Base-by-base conservation (phyloP, 2,888 invertebrate species). In the Perdita meconis region DNA sequence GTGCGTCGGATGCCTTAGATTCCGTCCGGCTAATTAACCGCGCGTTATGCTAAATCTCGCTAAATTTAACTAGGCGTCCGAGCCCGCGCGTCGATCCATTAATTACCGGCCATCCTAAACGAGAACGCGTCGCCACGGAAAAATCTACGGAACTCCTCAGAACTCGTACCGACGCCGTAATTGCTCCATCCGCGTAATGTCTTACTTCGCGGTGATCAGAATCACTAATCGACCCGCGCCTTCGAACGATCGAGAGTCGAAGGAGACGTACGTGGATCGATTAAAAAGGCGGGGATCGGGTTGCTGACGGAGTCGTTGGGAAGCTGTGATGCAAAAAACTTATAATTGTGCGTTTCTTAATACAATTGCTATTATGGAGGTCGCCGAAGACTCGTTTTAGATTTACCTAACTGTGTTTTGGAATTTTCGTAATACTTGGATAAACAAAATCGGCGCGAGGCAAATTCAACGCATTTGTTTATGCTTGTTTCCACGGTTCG, bases 21-120 rank as follows among this genome's bases (percentile, higher is more conserved):
- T 91, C 92, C 90, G 79, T 80, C 83, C 85, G 84, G 85, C 90
- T 92, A 92, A 92, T 92, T 92, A 92, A 91, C 91, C 89, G 87
- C 85, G 87, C 89, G 89, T 90, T 91, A 91, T 91, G 90, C 90
- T 89, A 90, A 92, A 89, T 90, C 88, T 75, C 74, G 86, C 89
- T 89, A 90, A 91, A 91, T 89, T 90, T 89, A 90, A 86, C 70
- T n/a, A 61, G 63, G 57, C 51, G 61, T 53, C 70, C 69, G 81
- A 74, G 47, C 61, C 67, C 57, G 60, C 47, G 42, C 57, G 59
- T 63, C 67, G 53, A 40, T 77, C 80, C 81, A 78, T 86, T 85
- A 87, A 88, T 87, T 88, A 74, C 73, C 57, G 73, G 36, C 42
- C 69, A 59, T 78, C 69, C 77, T 59, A 81, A 79, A 81, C 55